A percentile compares a stretch with the other conserved stretches of the same genome.
phyloP scores from a whole-genome alignment of 2,888 invertebrate genomes.

The Meandrusa payeni region DNA sequence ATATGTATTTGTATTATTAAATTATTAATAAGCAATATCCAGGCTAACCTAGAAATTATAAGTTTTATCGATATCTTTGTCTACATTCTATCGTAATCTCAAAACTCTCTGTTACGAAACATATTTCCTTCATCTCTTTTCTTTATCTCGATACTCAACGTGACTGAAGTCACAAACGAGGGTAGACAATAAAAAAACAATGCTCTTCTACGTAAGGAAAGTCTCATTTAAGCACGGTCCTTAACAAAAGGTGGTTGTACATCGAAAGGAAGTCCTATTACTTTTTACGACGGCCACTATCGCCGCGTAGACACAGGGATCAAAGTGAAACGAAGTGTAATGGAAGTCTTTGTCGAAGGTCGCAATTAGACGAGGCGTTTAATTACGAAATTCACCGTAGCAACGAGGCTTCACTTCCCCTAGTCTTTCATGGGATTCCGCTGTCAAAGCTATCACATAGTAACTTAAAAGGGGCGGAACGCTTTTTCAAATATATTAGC shows the following conservation, averaged over 20 bases:
- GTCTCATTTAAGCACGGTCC: conserved; percentile 11
- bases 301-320: conserved; percentile 47
- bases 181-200: conserved; percentile 19
- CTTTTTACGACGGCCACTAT: conserved; percentile 23
- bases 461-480: conserved; percentile 16
- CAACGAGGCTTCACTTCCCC: conserved; percentile 72
- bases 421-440: conserved; percentile 70
- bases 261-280: conserved; percentile 15
- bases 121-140: no score
- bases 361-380: conserved; percentile 76
- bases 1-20: no score
- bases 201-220: conserved; percentile 8
- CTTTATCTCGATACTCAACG: no score
- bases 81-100: no score
- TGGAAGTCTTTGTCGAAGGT: conserved; percentile 58
- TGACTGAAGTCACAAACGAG: no score
- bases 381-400: conserved; percentile 75
- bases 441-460: conserved; percentile 25
- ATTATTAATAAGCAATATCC: no score
- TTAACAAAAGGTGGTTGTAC: conserved; percentile 13
- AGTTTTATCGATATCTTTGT: no score
- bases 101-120: no score
- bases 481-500: not conserved
- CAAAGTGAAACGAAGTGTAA: conserved; percentile 55
- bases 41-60: no score